Conservation (phyloP, 2,888 invertebrate genomes). For the Oscheius onirici region DNA sequence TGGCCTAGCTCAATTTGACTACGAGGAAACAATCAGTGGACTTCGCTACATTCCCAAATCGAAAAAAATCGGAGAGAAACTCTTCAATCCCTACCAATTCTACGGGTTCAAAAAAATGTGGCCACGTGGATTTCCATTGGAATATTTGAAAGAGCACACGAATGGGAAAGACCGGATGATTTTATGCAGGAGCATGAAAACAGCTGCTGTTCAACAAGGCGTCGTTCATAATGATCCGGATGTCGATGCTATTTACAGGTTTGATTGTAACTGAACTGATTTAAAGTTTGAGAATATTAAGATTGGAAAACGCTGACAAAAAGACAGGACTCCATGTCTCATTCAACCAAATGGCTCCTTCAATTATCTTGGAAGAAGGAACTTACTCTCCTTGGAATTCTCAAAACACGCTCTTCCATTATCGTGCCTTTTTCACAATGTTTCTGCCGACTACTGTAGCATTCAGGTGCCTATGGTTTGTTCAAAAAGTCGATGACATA, state of each 20-base stretch:
- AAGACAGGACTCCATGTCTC: slow-evolving; percentile 34
- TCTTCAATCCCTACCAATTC: slow-evolving; percentile 51
- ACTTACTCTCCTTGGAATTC: slow-evolving; percentile 57
- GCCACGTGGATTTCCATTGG: slow-evolving; percentile 53
- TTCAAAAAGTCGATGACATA: neutral
- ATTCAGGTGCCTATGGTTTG: slow-evolving; percentile 34
- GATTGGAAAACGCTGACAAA: neutral
- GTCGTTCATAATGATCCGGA: slow-evolving; percentile 44
- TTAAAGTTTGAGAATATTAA: neutral
- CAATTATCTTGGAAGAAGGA: slow-evolving; percentile 35
- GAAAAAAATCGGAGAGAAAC: neutral
- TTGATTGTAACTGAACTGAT: too few species aligned
- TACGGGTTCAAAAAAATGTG: slow-evolving; percentile 46
- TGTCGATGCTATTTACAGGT: slow-evolving; percentile 47
- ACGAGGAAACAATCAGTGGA: slow-evolving; percentile 31
- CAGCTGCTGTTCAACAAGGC: slow-evolving; percentile 53
- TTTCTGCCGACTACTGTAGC: slow-evolving; percentile 52
- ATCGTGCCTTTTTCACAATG: slow-evolving; percentile 49
- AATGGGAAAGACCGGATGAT: slow-evolving; percentile 35
- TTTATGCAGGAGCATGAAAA: slow-evolving; percentile 36
- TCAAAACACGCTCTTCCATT: slow-evolving; percentile 55
- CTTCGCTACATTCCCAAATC: slow-evolving; percentile 22
- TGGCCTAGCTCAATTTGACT: slow-evolving; percentile 47
- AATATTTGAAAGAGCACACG: slow-evolving; percentile 39
- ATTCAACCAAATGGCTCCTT: slow-evolving; percentile 48